A percentile compares a stretch with the other conserved stretches of the same genome.
phyloP scores from a whole-genome alignment of 2,888 invertebrate species.

The Saturnia pavonia region DNA sequence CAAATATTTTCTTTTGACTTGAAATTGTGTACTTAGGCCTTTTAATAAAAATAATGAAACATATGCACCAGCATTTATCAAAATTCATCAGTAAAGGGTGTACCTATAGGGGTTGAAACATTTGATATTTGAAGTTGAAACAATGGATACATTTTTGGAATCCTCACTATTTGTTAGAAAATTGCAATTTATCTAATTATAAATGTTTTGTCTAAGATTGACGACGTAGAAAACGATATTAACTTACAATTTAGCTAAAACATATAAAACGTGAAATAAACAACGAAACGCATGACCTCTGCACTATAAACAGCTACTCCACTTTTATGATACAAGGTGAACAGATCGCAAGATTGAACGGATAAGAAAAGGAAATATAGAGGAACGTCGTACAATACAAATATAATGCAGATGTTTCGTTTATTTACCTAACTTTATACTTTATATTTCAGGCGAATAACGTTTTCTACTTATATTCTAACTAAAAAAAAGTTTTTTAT shows the following conservation, averaged over 20 bases:
- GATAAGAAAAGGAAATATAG: not conserved
- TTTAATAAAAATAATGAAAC: too few relatives aligned
- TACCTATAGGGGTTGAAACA: too few relatives aligned
- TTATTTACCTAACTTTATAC: not conserved
- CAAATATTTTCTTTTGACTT: too few relatives aligned
- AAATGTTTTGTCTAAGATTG: not conserved
- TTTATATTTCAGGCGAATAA: too few relatives aligned
- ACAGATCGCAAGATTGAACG: constrained; percentile 24
- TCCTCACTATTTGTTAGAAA: not conserved
- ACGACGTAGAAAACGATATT: not conserved
- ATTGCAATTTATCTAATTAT: not conserved
- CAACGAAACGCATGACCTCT: constrained; percentile 33
- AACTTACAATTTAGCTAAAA: constrained; percentile 31
- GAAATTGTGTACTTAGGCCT: too few relatives aligned
- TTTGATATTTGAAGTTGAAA: too few relatives aligned
- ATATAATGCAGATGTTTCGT: not conserved
- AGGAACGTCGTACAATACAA: not conserved
- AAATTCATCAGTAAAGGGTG: too few relatives aligned
- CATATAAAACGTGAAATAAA: constrained; percentile 36
- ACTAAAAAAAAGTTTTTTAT: too few relatives aligned
- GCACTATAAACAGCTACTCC: constrained; percentile 20
- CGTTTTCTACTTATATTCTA: too few relatives aligned
- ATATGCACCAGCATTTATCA: too few relatives aligned
- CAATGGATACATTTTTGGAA: too few relatives aligned
- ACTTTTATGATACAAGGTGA: constrained; percentile 22